Conservation (phyloP, 1,140 invertebrate genomes). For the Drosophila aff. region DNA sequence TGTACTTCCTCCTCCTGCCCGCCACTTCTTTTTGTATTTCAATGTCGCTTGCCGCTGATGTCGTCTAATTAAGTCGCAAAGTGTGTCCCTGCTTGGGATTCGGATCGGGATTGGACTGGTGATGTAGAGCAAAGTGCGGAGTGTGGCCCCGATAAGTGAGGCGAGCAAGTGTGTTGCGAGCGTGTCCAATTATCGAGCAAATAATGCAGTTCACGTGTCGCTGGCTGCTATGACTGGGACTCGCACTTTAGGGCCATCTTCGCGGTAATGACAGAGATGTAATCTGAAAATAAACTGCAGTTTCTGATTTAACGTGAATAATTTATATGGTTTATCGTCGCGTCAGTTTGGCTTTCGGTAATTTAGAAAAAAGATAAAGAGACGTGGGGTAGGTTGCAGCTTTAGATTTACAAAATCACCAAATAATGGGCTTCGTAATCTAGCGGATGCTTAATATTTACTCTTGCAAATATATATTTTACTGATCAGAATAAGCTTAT, state of each 20-base stretch:
- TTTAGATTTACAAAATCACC: not conserved
- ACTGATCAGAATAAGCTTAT: not conserved
- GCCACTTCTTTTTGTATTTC: slow-evolving; percentile 29
- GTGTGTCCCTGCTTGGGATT: slow-evolving; percentile 70
- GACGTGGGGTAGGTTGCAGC: not conserved
- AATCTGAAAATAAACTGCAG: slow-evolving; percentile 42
- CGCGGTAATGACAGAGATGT: slow-evolving; percentile 30
- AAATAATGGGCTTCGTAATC: not conserved
- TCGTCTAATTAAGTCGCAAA: slow-evolving; percentile 80
- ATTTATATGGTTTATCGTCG: slow-evolving; percentile 18
- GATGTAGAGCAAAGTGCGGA: slow-evolving; percentile 43
- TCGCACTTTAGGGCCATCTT: slow-evolving; percentile 29
- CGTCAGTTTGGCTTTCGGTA: not conserved
- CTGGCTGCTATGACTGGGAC: slow-evolving; percentile 29
- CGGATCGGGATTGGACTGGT: slow-evolving; percentile 29
- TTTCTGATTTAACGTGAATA: slow-evolving; percentile 22
- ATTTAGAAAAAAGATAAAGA: not conserved
- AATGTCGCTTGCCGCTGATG: slow-evolving; percentile 52
- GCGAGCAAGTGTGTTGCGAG: slow-evolving; percentile 49
- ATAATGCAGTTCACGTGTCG: slow-evolving; percentile 79
- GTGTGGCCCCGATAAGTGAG: slow-evolving; percentile 74
- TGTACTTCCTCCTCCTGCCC: slow-evolving; percentile 16
- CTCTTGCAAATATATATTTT: not conserved
- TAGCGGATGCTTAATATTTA: not conserved
- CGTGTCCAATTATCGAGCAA: slow-evolving; percentile 76